Evolutionary conservation across 2,888 invertebrate species (phyloP), one percentile per base, ranked within the genome.

Genomic region (Petrophora chlorosata): DNA sequence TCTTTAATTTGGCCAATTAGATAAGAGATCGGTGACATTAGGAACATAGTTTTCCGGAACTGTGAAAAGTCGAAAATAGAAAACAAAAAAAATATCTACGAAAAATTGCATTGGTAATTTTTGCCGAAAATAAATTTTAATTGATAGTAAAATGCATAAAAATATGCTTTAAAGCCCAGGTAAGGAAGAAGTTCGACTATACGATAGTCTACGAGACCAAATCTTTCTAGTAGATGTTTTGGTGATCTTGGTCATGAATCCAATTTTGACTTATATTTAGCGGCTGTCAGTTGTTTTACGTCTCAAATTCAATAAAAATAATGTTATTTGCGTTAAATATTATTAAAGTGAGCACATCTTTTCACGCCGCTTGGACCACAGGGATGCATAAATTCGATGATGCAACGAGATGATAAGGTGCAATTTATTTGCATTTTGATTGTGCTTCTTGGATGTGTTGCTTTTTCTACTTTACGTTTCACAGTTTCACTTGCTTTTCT

Each of bases 271-370:
- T 79, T 77, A 74, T 73, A 78, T 76, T 77, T 77, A 76, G 84
- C 89, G 87, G 85, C 84, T 90, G 89, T 90, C 89, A 90, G 79
- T 84, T 88, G 87, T 89, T 90, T 87, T 88, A 88, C 87, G 86
- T 82, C 80, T 79, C 64, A 79, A 73, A 63, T 68, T 68, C 68
- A 72, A 73, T 65, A 2, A 8, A 26, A 15, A 10, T 38, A 3
- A 17, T 32, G 16, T 43, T 29, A 19, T 28, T 36, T 47, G 35
- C 14, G 29, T 9, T 17, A 34, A 30, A 42, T 40, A 45, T 38
- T 5, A 3, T 23, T 30, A 42, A 33, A 19, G 23, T 15, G 53
- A 67, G 54, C 44, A 66, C 61, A 69, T 61, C 68, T 73, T 83
- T 85, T 79, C 79, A 85, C 69, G 86, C 87, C 62, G 78, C 82